Evolutionary conservation across 2,888 invertebrate genomes (phyloP).

Genomic region (Dastarcus helophoroides): DNA sequence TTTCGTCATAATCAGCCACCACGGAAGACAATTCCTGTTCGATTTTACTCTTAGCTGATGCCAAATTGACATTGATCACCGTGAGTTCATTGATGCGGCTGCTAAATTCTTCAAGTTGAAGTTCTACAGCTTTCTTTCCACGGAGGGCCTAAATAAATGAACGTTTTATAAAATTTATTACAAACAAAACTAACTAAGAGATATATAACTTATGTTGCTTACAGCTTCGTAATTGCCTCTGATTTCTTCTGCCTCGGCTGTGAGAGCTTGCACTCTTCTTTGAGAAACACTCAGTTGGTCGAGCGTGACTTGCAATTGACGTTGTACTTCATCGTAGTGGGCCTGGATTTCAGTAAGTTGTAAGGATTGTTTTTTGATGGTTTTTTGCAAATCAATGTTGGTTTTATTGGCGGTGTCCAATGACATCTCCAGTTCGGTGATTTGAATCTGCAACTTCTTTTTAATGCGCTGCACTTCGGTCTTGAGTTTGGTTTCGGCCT

Average conservation of each 20-base stretch:
- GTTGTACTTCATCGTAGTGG: constrained; percentile 92
- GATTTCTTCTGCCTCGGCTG: constrained; percentile 92
- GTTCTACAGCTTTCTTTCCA: constrained; percentile 81
- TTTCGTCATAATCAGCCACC: constrained; percentile 95
- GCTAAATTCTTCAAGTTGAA: constrained; percentile 80
- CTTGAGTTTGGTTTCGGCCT: constrained; percentile 92
- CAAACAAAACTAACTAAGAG: not conserved
- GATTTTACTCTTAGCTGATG: constrained; percentile 87
- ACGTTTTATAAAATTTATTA: not conserved
- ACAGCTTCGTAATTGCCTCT: constrained; percentile 80
- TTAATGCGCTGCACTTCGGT: constrained; percentile 93
- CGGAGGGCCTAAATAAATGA: constrained; percentile 62
- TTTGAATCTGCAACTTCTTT: constrained; percentile 98
- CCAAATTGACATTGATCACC: constrained; percentile 89
- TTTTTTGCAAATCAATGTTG: constrained; percentile 94
- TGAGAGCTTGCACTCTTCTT: constrained; percentile 81
- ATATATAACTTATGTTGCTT: constrained; percentile 24
- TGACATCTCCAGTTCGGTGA: constrained; percentile 92
- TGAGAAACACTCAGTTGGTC: constrained; percentile 87
- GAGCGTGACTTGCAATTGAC: constrained; percentile 88
- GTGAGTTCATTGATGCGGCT: constrained; percentile 90
- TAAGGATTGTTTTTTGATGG: constrained; percentile 93
- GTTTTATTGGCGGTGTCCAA: constrained; percentile 97
- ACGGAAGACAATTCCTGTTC: constrained; percentile 87
- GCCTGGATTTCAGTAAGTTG: constrained; percentile 85